These are phyloP conservation scores for Hyaena hyaena DNA, from an alignment of 2,113 vertebrate species.

Conservation along the genomic window DNA sequence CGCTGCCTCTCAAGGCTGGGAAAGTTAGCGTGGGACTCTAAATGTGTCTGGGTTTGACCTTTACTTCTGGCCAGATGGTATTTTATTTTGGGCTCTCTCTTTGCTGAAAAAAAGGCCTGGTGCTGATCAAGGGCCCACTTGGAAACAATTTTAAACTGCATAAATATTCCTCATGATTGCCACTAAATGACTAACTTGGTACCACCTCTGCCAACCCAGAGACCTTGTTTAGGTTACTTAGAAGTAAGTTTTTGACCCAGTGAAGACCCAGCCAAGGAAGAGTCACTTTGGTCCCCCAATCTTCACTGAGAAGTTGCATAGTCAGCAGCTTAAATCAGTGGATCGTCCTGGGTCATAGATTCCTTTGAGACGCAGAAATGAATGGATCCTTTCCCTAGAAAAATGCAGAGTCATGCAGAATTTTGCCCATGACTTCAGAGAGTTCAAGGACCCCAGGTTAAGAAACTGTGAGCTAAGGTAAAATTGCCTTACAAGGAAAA, in stretches of 20 bases:
- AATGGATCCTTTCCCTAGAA: background rate
- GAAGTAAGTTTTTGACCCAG: background rate
- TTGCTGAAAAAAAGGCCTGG: slow-evolving; percentile 24
- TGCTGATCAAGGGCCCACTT: background rate
- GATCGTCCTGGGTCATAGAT: background rate
- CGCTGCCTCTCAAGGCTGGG: background rate
- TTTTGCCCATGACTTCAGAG: background rate
- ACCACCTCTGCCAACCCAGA: background rate
- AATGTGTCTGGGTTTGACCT: slow-evolving; percentile 29
- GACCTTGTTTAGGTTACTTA: background rate
- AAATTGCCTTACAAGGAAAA: background rate
- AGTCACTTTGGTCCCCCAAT: background rate
- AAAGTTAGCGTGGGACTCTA: background rate
- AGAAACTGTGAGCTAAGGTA: background rate
- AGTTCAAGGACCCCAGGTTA: background rate
- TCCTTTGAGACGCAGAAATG: slow-evolving; percentile 5
- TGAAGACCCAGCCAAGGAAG: background rate
- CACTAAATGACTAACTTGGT: background rate
- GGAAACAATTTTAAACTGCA: background rate
- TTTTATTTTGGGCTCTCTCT: slow-evolving; percentile 52
- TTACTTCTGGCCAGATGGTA: slow-evolving; percentile 36
- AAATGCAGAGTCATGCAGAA: background rate
- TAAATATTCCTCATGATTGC: background rate
- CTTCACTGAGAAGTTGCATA: background rate
- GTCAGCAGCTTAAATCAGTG: background rate